Conservation (phyloP, 1,140 invertebrate species). For the Drosophila insularis region DNA sequence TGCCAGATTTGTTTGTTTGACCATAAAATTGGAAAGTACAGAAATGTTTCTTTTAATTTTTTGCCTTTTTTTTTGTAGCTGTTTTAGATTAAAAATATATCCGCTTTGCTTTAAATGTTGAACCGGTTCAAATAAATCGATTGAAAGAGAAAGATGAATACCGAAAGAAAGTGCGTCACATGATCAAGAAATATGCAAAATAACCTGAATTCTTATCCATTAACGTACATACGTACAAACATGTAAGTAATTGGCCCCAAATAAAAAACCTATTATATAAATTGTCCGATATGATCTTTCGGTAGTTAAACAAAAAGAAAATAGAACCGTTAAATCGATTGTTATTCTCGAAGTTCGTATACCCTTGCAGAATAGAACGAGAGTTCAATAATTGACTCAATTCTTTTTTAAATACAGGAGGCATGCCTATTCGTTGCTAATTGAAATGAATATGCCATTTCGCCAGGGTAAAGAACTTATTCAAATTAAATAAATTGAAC, state of each 20-base stretch:
- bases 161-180: constrained; percentile 53
- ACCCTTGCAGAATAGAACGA: not conserved
- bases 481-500: constrained; percentile 70
- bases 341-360: not conserved
- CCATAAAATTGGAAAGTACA: constrained; percentile 67
- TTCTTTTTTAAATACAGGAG: too few species aligned
- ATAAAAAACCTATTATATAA: not conserved
- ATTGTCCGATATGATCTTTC: not conserved
- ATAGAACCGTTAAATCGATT: not conserved
- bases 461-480: constrained; percentile 15
- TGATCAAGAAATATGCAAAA: constrained; percentile 41
- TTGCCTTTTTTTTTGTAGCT: not conserved
- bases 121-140: constrained; percentile 51
- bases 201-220: constrained; percentile 16
- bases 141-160: constrained; percentile 17
- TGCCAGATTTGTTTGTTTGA: constrained; percentile 56
- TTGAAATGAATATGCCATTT: not conserved
- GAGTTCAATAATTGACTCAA: too few species aligned
- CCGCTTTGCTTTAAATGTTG: constrained; percentile 49
- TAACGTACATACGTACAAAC: not conserved
- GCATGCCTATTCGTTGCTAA: too few species aligned
- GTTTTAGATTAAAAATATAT: constrained; percentile 61
- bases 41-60: constrained; percentile 21
- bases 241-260: not conserved
- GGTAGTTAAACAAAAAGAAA: not conserved